Evolutionary conservation across 2,888 invertebrate species (phyloP), one percentile per base, ranked within the genome.

Genomic region (Drosophila eohydei): DNA sequence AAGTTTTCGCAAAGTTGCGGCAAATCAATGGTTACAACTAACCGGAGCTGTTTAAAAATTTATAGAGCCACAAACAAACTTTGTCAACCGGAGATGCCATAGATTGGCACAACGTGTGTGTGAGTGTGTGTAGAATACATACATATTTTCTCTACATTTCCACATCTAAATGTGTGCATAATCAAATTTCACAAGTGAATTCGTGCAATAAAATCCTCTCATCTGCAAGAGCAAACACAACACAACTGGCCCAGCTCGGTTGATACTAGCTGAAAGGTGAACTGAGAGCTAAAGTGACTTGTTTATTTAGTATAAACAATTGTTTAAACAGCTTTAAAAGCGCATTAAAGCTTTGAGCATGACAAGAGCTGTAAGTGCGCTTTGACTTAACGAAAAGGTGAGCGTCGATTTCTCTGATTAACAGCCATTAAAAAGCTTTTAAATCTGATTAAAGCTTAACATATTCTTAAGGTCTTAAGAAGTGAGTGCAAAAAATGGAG

Each of bases 101-200:
- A 58, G 40, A 16, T 6, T 32, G 26, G 36, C 4, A 34, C 26
- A 34, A n/a, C 14, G n/a, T 7, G 12, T 56, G 56, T 66, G n/a
- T 16, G n/a, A 30, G 21, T 30, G 16, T 46, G 28, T 4, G 16
- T 28, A 21, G 11, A 54, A 54, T 43, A 48, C 46, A n/a, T 32
- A 50, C 32, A 32, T 32, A 55, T 30, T 46, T 32, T 48, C 7
- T 32, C 50, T 30, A 63, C 21, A 44, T 44, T n/a, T 28, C 34
- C 16, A 59, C 62, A 73, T 32, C 69, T 51, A 70, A 76, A 63
- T 74, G 63, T 74, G 63, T 74, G 72, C 74, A 81, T 80, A 80
- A 78, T 74, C 81, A 78, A 78, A 81, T 81, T 78, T 81, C 65
- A 71, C 81, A 81, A 78, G 58, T 78, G 74, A 75, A 81, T 80